Base-by-base conservation (phyloP, 2,888 invertebrate species). In the Pardosa pseudoannulata region DNA sequence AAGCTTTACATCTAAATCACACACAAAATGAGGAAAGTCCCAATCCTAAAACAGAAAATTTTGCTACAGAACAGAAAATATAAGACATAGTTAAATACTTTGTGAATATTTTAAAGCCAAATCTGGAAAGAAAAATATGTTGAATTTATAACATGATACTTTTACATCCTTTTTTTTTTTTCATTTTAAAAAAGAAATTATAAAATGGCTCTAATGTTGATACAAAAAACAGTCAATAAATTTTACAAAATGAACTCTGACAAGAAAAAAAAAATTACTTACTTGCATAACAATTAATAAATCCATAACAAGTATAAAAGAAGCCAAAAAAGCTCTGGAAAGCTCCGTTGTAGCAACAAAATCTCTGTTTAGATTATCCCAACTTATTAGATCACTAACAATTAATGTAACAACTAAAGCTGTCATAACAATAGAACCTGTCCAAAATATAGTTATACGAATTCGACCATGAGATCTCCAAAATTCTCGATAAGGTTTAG, bases 21-120 rank as follows among this genome's bases (percentile, higher is more conserved):
- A 92, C 64, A 92, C 91, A 89, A 93, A 93, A 90, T 93, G 92
- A 16, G 93, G 93, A 88, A 93, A 93, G 90, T 93, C 93, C 93
- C 93, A 93, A 90, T 93, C 93, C 92, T 92, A 89, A 23, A 87
- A 82, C 78, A 80, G 36, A 36, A 72, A 74, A 27, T 23, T n/a
- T n/a, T n/a, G n/a, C n/a, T n/a, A n/a, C n/a, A n/a, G n/a, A n/a
- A n/a, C n/a, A n/a, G n/a, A n/a, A n/a, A n/a, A n/a, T n/a, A n/a
- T n/a, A n/a, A n/a, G n/a, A n/a, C n/a, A n/a, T n/a, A n/a, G n/a
- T n/a, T n/a, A n/a, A n/a, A n/a, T n/a, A n/a, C n/a, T n/a, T n/a
- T n/a, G n/a, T n/a, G n/a, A n/a, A n/a, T n/a, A n/a, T n/a, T n/a
- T n/a, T n/a, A n/a, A n/a, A n/a, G n/a, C n/a, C n/a, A n/a, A n/a